A percentile compares a stretch with the other conserved stretches of the same genome.
Conservation (phyloP, 2,888 invertebrate species). For the Homarus gammarus region DNA sequence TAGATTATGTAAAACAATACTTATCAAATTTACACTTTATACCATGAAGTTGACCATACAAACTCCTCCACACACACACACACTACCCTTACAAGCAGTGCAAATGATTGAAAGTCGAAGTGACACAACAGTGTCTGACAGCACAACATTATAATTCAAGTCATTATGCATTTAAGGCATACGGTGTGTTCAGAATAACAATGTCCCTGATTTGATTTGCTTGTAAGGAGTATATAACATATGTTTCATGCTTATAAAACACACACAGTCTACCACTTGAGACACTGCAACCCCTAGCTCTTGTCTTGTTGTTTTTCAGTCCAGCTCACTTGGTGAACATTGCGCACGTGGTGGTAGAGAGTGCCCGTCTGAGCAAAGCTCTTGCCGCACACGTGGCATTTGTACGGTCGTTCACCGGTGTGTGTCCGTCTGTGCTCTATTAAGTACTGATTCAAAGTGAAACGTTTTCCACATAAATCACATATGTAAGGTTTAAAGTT, state of each 20-base stretch:
- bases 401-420: constrained; percentile 76
- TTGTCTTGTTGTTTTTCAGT: constrained; percentile 78
- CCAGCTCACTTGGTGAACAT: constrained; percentile 80
- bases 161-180: constrained; percentile 61
- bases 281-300: constrained; percentile 56
- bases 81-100: constrained; percentile 55
- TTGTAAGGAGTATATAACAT: constrained; percentile 56
- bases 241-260: constrained; percentile 33
- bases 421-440: constrained; percentile 76
- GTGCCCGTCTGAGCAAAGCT: constrained; percentile 76
- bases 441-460: constrained; percentile 75
- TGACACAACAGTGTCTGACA: constrained; percentile 29
- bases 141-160: constrained; percentile 20
- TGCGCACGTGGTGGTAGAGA: constrained; percentile 75
- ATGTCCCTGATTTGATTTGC: constrained; percentile 69
- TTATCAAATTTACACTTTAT: constrained; percentile 40
- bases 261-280: constrained; percentile 21
- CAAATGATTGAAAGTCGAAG: not conserved
- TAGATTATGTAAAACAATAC: constrained; percentile 59
- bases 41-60: constrained; percentile 25
- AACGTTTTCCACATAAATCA: constrained; percentile 76
- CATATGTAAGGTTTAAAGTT: constrained; percentile 76
- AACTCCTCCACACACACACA: constrained; percentile 43
- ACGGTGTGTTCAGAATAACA: constrained; percentile 54
- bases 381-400: constrained; percentile 80